Evolutionary conservation across 1,140 invertebrate species (phyloP), one percentile per base, ranked within the genome.

Genomic region (Drosophila tropicalis): DNA sequence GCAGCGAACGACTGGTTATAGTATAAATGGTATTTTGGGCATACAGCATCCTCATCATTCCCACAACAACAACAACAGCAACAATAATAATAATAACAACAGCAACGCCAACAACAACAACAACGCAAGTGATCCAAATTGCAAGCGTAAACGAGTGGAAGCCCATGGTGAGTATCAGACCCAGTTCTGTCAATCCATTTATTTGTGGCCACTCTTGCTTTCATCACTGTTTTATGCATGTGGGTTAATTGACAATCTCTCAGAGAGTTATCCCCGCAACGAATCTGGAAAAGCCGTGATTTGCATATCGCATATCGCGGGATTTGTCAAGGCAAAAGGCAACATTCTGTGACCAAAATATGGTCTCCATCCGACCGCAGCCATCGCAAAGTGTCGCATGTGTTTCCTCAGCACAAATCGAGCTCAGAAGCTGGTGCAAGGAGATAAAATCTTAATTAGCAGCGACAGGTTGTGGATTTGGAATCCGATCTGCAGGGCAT

Each of bases 21-120:
- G 97, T 93, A 98, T 98, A 93, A 98, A 98, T 92, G 97, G 98
- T n/a, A 98, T 98, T 92, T 94, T 98, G 19, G 97, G 97, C 17
- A 97, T 98, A 77, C 95, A 96, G 72, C 95, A 96, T 92, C 65
- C 62, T 5, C 84, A 87, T 55, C 84, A 79, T 60, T 77, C 85
- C 19, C 76, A 91, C 83, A 54, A 39, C 4, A 39, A 39, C 36
- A 39, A 91, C 81, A 51, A 90, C 91, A 51, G 95, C 95, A 91
- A 95, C 94, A 55, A 95, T 15, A 67, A 94, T 94, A 57, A 57
- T 39, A 68, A 54, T 17, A 62, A 57, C 29, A 64, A 51, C 10
- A 65, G 34, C 47, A 70, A 60, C 36, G 66, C 58, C 32, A 79
- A 79, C 56, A 81, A 70, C 51, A 81, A 70, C 51, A 72, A 76